Conservation (phyloP, 2,888 invertebrate genomes). For the Pollenia labialis region DNA sequence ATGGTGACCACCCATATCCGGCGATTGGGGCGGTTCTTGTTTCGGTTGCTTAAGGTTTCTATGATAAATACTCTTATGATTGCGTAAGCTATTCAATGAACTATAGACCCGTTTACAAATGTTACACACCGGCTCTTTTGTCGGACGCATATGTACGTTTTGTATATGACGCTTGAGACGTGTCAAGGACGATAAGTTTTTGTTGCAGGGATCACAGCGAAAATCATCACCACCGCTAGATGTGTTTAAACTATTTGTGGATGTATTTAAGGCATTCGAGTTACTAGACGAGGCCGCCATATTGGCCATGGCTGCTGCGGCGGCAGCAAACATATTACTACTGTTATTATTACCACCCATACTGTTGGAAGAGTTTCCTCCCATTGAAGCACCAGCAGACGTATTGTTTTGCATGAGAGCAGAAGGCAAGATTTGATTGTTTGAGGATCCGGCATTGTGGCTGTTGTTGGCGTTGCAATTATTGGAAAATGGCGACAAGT, state of each 20-base stretch:
- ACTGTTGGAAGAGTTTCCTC: slow-evolving; percentile 60
- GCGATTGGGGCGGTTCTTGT: slow-evolving; percentile 80
- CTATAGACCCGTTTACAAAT: slow-evolving; percentile 96
- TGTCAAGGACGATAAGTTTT: slow-evolving; percentile 93
- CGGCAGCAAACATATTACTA: slow-evolving; percentile 79
- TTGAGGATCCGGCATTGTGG: slow-evolving; percentile 70
- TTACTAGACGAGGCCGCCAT: slow-evolving; percentile 79
- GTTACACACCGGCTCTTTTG: slow-evolving; percentile 95
- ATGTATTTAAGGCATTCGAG: slow-evolving; percentile 76
- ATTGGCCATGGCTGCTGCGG: slow-evolving; percentile 80
- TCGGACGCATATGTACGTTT: slow-evolving; percentile 95
- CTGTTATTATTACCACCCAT: slow-evolving; percentile 73
- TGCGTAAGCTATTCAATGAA: slow-evolving; percentile 94
- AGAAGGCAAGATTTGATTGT: slow-evolving; percentile 75
- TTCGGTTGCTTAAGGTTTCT: slow-evolving; percentile 90
- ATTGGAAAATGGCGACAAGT: slow-evolving; percentile 82
- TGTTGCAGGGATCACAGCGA: slow-evolving; percentile 96
- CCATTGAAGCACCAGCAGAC: slow-evolving; percentile 53
- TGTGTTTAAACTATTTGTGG: slow-evolving; percentile 78
- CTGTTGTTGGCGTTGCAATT: slow-evolving; percentile 77
- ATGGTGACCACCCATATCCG: slow-evolving; percentile 75
- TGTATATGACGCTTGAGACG: slow-evolving; percentile 95
- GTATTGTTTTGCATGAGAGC: slow-evolving; percentile 67
- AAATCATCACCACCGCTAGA: slow-evolving; percentile 89
- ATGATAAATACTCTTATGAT: slow-evolving; percentile 97